Base-by-base conservation (phyloP, 2,797 vertebrate genomes). In the Darevskia nairensis region DNA sequence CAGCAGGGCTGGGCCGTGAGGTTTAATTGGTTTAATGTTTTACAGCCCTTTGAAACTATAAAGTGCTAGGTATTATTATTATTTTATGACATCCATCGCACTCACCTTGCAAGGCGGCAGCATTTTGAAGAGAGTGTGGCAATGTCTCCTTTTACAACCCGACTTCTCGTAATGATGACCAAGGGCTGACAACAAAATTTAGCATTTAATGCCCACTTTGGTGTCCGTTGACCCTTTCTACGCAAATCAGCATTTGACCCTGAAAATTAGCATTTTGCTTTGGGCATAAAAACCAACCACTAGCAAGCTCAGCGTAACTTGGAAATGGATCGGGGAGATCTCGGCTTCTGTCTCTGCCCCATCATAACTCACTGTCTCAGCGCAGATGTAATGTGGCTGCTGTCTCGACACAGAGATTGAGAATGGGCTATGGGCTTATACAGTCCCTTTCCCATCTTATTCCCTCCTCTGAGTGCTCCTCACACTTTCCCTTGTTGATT, bases 1-100 rank as follows among this genome's bases (percentile, higher is more conserved):
- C 82, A 32, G 41, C 32, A 69, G 23, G 21, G 41, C 69, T 76
- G n/a, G 35, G 35, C 27, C 61, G 41, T 11, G 32, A 83, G 68
- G 81, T 74, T 92, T 77, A 74, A 86, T 85, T 88, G 85, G 71
- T 39, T 81, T 83, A 76, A 68, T 74, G 79, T 35, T 90, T 86
- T 88, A 83, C 35, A 84, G 46, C 11, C 69, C 35, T 81, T 86
- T 50, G 64, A 89, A 90, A 82, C 6, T 75, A 44, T 35, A 81
- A 86, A 94, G 59, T 88, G 78, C 35, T 59, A 50, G 17, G n/a
- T 59, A 71, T 86, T 82, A 41, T 78, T 84, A 39, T 78, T 91
- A 23, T 74, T 72, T 77, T 89, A n/a, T 82, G 66, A 29, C 15
- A 89, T 77, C 50, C 64, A 89, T 88, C 0, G 0, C 39, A 25